Evolutionary conservation across 2,888 invertebrate species (phyloP).

Genomic region (Drosophila conformis): DNA sequence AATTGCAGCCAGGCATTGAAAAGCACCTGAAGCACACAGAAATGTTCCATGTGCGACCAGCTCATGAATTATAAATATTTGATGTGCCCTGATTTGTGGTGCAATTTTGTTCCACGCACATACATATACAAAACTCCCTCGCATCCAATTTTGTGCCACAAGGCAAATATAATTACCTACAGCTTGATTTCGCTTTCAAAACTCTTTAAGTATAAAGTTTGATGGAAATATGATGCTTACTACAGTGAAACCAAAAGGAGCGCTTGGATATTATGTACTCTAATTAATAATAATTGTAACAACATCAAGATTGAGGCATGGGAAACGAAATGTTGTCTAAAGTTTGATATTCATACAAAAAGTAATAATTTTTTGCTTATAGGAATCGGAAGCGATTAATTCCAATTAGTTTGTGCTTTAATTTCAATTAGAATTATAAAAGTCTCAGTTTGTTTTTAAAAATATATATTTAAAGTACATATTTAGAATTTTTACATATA

Average conservation of each 20-base stretch:
- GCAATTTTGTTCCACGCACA: not conserved
- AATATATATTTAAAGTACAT: not conserved
- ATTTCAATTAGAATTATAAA: not conserved
- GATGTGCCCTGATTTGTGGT: slow-evolving; percentile 18
- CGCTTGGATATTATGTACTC: not conserved
- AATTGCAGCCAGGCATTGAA: slow-evolving; percentile 1
- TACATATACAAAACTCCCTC: not conserved
- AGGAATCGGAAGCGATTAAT: not conserved
- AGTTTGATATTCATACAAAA: not conserved
- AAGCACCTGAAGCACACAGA: not conserved
- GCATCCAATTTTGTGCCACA: slow-evolving; percentile 13
- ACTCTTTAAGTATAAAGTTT: slow-evolving; percentile 1
- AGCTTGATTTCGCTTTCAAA: not conserved
- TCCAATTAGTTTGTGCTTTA: accelerated
- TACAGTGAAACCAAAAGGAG: not conserved
- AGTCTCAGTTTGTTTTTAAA: too few species aligned
- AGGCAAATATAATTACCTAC: slow-evolving; percentile 19
- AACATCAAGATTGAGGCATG: not conserved
- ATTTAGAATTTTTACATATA: accelerated
- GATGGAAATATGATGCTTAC: not conserved
- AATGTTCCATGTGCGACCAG: slow-evolving; percentile 10
- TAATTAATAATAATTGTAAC: not conserved
- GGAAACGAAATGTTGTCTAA: not conserved
- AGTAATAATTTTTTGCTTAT: not conserved
- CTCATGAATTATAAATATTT: slow-evolving; percentile 40